Evolutionary conservation across 2,113 vertebrate genomes (phyloP).

Genomic region (Ifrita kowaldi): DNA sequence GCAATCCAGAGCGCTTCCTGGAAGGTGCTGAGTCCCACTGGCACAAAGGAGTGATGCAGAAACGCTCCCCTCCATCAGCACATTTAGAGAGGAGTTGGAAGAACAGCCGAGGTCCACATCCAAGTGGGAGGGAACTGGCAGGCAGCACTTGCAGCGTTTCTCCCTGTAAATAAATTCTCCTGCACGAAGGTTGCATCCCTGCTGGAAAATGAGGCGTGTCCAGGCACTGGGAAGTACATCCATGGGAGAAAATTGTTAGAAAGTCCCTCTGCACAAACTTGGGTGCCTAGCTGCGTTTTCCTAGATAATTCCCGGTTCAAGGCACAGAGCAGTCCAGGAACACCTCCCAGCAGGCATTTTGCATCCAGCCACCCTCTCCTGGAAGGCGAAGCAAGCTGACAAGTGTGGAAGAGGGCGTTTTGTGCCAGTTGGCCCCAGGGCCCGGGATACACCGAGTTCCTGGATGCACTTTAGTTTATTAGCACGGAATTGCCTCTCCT

Average conservation of each 20-base stretch:
- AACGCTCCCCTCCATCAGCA: not conserved
- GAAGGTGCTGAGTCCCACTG: not conserved
- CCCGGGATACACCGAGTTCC: not conserved
- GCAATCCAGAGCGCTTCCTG: not conserved
- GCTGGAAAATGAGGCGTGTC: not conserved
- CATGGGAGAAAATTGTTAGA: not conserved
- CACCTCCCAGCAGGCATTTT: not conserved
- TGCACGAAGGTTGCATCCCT: not conserved
- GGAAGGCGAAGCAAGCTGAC: not conserved
- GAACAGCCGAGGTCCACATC: not conserved
- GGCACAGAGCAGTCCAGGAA: not conserved
- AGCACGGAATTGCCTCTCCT: not conserved
- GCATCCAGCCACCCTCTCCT: not conserved
- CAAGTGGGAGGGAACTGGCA: not conserved
- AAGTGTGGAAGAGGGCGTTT: not conserved
- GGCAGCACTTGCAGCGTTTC: not conserved
- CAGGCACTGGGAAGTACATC: not conserved
- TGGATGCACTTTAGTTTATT: slow-evolving; percentile 20
- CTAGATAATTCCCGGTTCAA: not conserved
- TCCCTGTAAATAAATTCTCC: not conserved
- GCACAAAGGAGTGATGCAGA: not conserved
- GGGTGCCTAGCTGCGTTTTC: not conserved
- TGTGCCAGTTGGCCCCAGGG: slow-evolving; percentile 30
- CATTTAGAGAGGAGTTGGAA: not conserved
- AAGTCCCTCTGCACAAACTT: not conserved